Conservation (phyloP, 2,113 vertebrate genomes). For the Rhegmatorhina hoffmannsi region DNA sequence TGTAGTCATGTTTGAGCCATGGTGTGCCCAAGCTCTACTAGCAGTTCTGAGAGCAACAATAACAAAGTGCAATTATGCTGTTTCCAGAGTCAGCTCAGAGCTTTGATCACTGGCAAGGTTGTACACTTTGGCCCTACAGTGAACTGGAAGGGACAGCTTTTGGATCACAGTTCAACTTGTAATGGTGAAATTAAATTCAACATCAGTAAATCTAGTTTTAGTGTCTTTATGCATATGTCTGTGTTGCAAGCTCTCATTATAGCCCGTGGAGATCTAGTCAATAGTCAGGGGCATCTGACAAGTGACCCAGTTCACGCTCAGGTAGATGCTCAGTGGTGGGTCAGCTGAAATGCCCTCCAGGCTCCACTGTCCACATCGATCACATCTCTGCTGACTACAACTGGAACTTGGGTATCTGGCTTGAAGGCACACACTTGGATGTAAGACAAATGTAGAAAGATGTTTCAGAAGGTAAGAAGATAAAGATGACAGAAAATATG, state of each 20-base stretch:
- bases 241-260: neutral
- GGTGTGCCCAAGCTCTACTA: neutral
- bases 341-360: neutral
- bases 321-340: neutral
- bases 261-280: neutral
- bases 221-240: neutral
- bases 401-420: neutral
- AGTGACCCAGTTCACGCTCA: neutral
- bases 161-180: neutral
- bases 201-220: neutral
- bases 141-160: neutral
- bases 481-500: neutral
- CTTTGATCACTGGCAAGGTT: neutral
- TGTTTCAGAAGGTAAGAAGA: neutral
- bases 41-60: neutral
- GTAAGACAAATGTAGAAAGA: neutral
- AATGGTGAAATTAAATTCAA: neutral
- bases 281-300: neutral
- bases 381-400: neutral
- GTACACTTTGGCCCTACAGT: neutral
- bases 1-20: neutral
- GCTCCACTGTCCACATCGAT: neutral
- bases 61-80: neutral
- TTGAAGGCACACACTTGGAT: neutral
- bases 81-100: neutral